Base-by-base conservation (phyloP, 2,888 invertebrate genomes). In the Apocheima hispidaria region DNA sequence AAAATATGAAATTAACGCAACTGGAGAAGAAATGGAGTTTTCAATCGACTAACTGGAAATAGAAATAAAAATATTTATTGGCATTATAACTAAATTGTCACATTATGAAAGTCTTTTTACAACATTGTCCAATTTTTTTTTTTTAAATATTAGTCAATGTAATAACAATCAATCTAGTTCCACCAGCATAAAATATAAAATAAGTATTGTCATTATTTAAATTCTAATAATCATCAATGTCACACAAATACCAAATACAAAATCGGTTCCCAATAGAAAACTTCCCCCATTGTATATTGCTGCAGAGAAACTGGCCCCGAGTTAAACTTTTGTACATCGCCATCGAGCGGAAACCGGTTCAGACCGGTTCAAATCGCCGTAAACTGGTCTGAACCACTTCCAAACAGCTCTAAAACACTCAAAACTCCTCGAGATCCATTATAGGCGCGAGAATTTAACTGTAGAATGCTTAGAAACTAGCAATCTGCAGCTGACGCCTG, bases 381-480 rank as follows among this genome's bases (percentile, higher is more conserved):
- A 40, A 50, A 48, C 52, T 23, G 50, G 33, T 43, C 23, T 16
- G 23, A 54, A 59, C 52, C 26, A 46, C 44, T 52, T 28, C 16
- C 28, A 60, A 46, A 60, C 50, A 40, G 52, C 35, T 56, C 51
- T 41, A 35, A 56, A 61, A 40, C 49, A 41, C 43, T 60, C 28
- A n/a, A 50, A 60, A 62, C 56, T 48, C 35, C 36, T 48, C 38
- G 16, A 55, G 66, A 55, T 20, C 57, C 49, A 49, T 61, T 61
- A 60, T 61, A 65, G 54, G 44, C 63, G 54, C 50, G 65, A 57
- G 67, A 64, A 69, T 69, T 65, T 62, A 65, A 63, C 65, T 63
- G 30, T 49, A 30, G 49, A 49, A 23, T 41, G 56, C 41, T 40
- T 62, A 48, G 56, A 18, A 56, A 62, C 63, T 54, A 61, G 48